These are phyloP conservation scores for Brachionus calyciflorus DNA, from an alignment of 1,140 invertebrate species.

Conservation along the genomic window DNA sequence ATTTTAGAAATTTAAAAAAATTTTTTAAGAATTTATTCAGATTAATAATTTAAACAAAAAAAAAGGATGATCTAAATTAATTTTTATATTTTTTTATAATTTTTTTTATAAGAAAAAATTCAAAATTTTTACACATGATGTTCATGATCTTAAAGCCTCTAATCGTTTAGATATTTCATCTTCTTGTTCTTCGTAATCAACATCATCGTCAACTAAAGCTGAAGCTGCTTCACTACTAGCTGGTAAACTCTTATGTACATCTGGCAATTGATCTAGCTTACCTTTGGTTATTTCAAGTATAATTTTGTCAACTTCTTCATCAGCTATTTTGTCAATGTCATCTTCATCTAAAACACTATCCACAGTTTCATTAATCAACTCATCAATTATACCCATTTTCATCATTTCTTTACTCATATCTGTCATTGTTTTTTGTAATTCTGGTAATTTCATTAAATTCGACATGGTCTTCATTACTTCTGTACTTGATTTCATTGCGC, in stretches of 20 bases:
- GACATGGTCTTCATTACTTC: slow-evolving; percentile 44
- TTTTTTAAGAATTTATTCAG: too few relatives aligned
- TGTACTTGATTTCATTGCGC: slow-evolving; percentile 37
- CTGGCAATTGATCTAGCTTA: slow-evolving; percentile 12
- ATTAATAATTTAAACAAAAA: too few relatives aligned
- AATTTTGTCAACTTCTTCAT: slow-evolving; percentile 45
- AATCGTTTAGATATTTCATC: slow-evolving; percentile 43
- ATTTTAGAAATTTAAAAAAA: too few relatives aligned
- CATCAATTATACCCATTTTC: slow-evolving; percentile 45
- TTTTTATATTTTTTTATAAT: too few relatives aligned
- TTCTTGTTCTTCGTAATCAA: slow-evolving; percentile 11
- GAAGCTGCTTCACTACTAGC: neutral
- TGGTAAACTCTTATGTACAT: slow-evolving; percentile 20
- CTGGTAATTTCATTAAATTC: slow-evolving; percentile 41
- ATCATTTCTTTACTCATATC: slow-evolving; percentile 47
- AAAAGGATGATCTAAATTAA: too few relatives aligned
- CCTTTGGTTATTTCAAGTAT: slow-evolving; percentile 41
- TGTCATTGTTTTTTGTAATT: slow-evolving; percentile 42
- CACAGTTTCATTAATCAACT: slow-evolving; percentile 36
- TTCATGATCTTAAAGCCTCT: slow-evolving; percentile 34
- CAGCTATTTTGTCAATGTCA: slow-evolving; percentile 39
- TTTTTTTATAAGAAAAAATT: too few relatives aligned
- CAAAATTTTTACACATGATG: neutral
- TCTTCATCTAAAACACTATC: slow-evolving; percentile 44
- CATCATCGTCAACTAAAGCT: neutral